A percentile compares a stretch with the other conserved stretches of the same genome.
Evolutionary conservation across 64 coral and sea anemone species (phyloP).

Genomic region (Anthopleura sola): DNA sequence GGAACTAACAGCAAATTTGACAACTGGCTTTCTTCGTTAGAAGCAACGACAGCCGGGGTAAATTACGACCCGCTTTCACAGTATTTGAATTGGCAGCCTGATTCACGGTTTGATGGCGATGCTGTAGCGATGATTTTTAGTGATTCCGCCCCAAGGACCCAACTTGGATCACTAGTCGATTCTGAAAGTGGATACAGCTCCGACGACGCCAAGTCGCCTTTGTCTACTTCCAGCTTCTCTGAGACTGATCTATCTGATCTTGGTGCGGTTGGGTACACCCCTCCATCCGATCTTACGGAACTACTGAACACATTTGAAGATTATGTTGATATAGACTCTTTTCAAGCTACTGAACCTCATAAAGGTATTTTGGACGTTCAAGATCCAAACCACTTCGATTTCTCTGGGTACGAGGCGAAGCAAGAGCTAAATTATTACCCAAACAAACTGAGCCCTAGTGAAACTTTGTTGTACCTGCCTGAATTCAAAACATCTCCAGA

Average conservation of each 20-base stretch:
- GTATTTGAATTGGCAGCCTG: conserved; percentile 49
- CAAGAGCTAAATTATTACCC: conserved; percentile 16
- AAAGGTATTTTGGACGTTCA: conserved; percentile 10
- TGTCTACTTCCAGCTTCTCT: conserved; percentile 46
- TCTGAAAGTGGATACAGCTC: conserved; percentile 89
- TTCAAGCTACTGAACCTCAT: conserved; percentile 21
- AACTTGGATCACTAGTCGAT: conserved; percentile 38
- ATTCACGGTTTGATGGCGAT: conserved; percentile 20
- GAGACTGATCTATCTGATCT: conserved; percentile 39
- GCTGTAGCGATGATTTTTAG: conserved; percentile 52
- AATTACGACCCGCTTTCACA: conserved; percentile 28
- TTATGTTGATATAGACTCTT: conserved; percentile 43
- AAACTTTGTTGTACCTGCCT: background rate
- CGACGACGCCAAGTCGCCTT: conserved; percentile 51
- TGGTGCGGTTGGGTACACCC: conserved; percentile 69
- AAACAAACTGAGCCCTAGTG: conserved; percentile 15
- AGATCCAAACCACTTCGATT: background rate
- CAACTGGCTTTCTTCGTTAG: conserved; percentile 23
- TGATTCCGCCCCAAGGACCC: conserved; percentile 13
- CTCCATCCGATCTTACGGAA: conserved; percentile 33
- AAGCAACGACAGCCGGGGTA: background rate
- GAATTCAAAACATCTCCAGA: conserved; percentile 31
- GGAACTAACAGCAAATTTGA: conserved; percentile 28
- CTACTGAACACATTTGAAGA: conserved; percentile 54
- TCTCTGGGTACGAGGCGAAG: background rate